Evolutionary conservation across 2,888 invertebrate genomes (phyloP).

Genomic region (Tupiocoris notatus): DNA sequence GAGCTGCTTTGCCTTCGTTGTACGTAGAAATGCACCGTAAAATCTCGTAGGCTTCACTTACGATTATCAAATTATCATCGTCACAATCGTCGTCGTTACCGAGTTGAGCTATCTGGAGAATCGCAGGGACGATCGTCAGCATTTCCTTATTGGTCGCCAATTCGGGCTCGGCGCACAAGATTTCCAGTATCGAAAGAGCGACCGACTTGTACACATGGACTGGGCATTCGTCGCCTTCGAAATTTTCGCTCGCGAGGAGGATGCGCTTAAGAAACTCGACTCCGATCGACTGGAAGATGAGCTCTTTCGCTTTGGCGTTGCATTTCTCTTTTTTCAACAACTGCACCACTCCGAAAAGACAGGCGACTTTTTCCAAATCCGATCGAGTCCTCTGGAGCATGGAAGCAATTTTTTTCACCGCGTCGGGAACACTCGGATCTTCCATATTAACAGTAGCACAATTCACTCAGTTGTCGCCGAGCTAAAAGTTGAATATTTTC

Average conservation of each 20-base stretch:
- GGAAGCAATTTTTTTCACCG: slow-evolving; percentile 79
- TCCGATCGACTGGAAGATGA: slow-evolving; percentile 86
- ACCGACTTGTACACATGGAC: slow-evolving; percentile 88
- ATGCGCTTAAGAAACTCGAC: slow-evolving; percentile 81
- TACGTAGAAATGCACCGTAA: slow-evolving; percentile 76
- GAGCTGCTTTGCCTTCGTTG: slow-evolving; percentile 74
- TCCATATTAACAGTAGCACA: slow-evolving; percentile 11
- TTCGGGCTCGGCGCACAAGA: slow-evolving; percentile 79
- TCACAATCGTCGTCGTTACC: slow-evolving; percentile 76
- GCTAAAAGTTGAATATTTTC: background rate
- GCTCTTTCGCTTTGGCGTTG: slow-evolving; percentile 67
- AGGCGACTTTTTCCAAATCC: slow-evolving; percentile 90
- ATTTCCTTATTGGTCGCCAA: slow-evolving; percentile 79
- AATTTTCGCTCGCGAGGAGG: slow-evolving; percentile 61
- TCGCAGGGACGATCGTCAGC: slow-evolving; percentile 76
- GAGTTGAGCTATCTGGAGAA: slow-evolving; percentile 78
- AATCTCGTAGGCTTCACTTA: slow-evolving; percentile 82
- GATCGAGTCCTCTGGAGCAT: slow-evolving; percentile 75
- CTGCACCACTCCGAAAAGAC: slow-evolving; percentile 88
- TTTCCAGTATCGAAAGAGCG: slow-evolving; percentile 80
- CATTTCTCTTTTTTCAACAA: slow-evolving; percentile 81
- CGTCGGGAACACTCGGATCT: slow-evolving; percentile 62
- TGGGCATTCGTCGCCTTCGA: slow-evolving; percentile 66
- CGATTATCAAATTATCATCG: slow-evolving; percentile 81
- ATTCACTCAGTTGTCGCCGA: background rate